Base-by-base conservation (phyloP, 2,888 invertebrate genomes). In the Molanna angustata region DNA sequence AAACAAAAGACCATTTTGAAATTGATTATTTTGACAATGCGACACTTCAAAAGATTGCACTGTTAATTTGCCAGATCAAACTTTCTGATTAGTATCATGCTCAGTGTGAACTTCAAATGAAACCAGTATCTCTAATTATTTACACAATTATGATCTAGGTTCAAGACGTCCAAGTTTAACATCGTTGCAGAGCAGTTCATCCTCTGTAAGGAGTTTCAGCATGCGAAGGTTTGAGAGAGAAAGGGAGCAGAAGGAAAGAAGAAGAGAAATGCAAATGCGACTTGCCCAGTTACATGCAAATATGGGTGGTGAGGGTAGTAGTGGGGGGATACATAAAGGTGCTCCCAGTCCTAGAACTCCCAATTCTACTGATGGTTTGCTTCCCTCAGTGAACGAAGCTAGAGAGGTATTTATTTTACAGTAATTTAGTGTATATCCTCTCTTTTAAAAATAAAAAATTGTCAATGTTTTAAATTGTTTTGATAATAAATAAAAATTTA, bases 161-260 rank as follows among this genome's bases (percentile, higher is more conserved):
- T 90, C 90, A 68, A 81, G 90, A 79, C 84, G 90, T 78, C 90
- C 90, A 76, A 90, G 90, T 80, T 76, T 90, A 79, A 87, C 86
- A 62, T 91, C 90, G 60, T 80, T 91, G 64, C 90, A 91, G 69
- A 90, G 90, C 78, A 86, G 85, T 68, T 84, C 85, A 63, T 90
- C 87, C 57, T 91, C 90, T 45, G 82, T 89, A 59, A 82, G 88
- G 67, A 90, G 90, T 71, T 90, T 88, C 72, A 89, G 90, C 66
- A 81, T 87, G 62, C 82, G 84, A 68, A 79, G 87, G 59, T 88
- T 88, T 71, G 91, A 91, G 68, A 80, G 84, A 62, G 91, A 91
- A 66, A 72, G 87, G 52, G 89, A 88, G 67, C 88, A 90, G 68
- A 89, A 89, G 67, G 89, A 90, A 66, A 82, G 87, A 64, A 74